Evolutionary conservation across 2,888 invertebrate genomes (phyloP), one percentile per base, ranked within the genome.

Genomic region (Argyra leucocephala): DNA sequence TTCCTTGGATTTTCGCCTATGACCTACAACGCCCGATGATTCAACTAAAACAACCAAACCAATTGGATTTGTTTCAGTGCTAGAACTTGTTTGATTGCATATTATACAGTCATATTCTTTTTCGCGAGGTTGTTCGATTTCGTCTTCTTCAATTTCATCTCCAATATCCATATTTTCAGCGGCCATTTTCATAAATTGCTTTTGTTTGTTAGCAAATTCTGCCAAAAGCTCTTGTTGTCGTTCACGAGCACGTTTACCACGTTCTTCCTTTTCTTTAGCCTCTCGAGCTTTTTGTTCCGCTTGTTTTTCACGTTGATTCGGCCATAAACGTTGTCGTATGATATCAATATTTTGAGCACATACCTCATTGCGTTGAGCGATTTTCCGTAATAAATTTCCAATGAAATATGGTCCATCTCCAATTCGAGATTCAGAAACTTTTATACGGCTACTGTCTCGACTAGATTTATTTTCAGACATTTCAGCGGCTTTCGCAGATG

Each of bases 41-140:
- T 87, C 81, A 4, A 96, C 86, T 65, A 96, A 82, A 63, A 93
- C 93, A 3, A 95, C 93, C 61, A 96, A 83, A 0, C 96, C 96
- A 78, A 97, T 88, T 1, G 92, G 91, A 76, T 89, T 87, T 18
- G 89, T 86, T 69, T 89, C 88, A 0, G 89, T 89, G 74, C 93
- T 91, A 22, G 93, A 88, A 48, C 91, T 88, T 67, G 91, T 91
- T 76, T 92, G 91, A 81, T 91, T 93, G 80, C 97, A 97, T 73
- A 97, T 97, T 69, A 93, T 95, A 82, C 97, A 97, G 80, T 95
- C 92, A 80, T 94, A 96, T 78, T 92, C 91, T 71, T 84, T 83
- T 70, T 86, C 84, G 21, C 83, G 75, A 36, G 81, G 81, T 70
- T 85, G 85, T 73, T 84, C 84, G 70, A 84, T 84, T 67, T 81